A percentile compares a stretch with the other conserved stretches of the same genome.
Conservation (phyloP, 2,113 vertebrate species). For the Tetrao urogallus region DNA sequence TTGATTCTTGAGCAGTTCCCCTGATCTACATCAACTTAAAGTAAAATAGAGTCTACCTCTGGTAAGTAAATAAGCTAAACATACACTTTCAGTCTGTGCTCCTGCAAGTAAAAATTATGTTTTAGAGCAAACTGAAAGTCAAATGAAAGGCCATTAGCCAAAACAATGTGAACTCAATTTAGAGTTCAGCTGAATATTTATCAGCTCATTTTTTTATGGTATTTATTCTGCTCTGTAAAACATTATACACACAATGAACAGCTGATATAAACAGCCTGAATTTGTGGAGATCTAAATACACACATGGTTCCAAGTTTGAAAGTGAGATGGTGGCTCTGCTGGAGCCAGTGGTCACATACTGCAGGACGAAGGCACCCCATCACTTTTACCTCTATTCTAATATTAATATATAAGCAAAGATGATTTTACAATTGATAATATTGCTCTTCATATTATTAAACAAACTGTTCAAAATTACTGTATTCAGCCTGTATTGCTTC, state of each 20-base stretch:
- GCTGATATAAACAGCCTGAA: neutral
- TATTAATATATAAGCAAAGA: neutral
- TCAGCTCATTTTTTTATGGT: neutral
- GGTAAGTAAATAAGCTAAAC: neutral
- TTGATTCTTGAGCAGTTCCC: neutral
- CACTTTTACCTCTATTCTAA: neutral
- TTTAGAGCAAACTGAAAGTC: neutral
- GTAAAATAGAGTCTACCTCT: neutral
- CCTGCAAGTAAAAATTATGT: neutral
- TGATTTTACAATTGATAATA: constrained; percentile 39
- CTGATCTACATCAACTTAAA: neutral
- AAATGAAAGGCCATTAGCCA: neutral
- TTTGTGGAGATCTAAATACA: neutral
- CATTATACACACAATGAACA: neutral
- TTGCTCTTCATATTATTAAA: constrained; percentile 62
- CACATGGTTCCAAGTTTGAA: neutral
- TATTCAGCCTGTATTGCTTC: constrained; percentile 62
- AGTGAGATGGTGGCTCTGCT: neutral
- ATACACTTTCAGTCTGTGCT: neutral
- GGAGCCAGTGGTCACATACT: neutral
- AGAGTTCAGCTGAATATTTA: neutral
- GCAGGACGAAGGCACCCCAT: neutral
- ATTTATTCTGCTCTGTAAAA: constrained; percentile 2
- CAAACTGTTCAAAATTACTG: constrained; percentile 65
- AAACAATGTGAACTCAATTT: neutral